A percentile compares a stretch with the other conserved stretches of the same genome.
Conservation (phyloP, 2,888 invertebrate species). For the Tenthredo livida region DNA sequence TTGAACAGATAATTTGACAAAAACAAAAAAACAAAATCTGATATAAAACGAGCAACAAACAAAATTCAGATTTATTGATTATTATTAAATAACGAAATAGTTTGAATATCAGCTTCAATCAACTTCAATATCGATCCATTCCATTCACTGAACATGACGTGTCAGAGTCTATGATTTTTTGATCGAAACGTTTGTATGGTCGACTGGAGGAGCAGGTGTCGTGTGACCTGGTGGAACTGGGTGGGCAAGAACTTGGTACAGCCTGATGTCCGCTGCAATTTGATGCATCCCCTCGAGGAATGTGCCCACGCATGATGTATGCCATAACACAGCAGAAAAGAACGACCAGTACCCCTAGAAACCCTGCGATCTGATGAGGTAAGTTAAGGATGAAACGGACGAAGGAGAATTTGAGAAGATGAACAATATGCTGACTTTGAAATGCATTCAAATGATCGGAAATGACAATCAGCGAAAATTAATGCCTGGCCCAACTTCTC, state of each 20-base stretch:
- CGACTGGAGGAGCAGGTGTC: conserved; percentile 28
- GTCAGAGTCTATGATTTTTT: conserved; percentile 1
- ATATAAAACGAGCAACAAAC: no score
- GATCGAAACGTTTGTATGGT: conserved; percentile 24
- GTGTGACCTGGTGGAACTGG: conserved; percentile 1
- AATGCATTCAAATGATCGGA: background rate
- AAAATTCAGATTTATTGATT: no score
- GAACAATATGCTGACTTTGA: background rate
- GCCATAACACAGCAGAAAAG: conserved; percentile 60
- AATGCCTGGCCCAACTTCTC: background rate
- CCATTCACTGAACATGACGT: conserved; percentile 4
- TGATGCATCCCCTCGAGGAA: conserved; percentile 56
- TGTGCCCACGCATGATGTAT: conserved; percentile 56
- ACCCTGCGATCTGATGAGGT: conserved; percentile 57
- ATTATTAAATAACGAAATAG: no score
- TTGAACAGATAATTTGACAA: no score
- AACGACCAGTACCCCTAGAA: conserved; percentile 59
- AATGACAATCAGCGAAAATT: background rate
- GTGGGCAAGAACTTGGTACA: background rate
- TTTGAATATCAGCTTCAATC: no score
- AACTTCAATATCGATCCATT: background rate
- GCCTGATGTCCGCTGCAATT: conserved; percentile 48
- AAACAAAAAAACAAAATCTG: no score
- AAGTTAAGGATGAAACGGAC: conserved; percentile 56
- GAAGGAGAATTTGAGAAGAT: background rate